Percentiles rank a stretch among this genome's conserved stretches.
Conservation (phyloP, 2,113 vertebrate genomes). For the Hemichromis elongatus region DNA sequence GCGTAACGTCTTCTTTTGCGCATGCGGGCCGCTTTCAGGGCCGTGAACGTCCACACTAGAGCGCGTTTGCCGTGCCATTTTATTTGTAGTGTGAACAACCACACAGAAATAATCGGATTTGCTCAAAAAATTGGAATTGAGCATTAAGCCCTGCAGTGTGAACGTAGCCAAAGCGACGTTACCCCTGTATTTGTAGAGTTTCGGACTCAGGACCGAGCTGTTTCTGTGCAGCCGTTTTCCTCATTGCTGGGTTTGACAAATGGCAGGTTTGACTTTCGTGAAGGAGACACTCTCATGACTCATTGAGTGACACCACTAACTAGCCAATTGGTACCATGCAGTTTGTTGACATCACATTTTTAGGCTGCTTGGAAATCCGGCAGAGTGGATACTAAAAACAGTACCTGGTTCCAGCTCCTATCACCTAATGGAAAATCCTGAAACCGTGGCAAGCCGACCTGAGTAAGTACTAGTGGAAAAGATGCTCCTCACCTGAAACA, state of each 20-base stretch:
- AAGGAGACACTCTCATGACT: neutral
- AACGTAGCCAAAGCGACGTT: neutral
- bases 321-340: neutral
- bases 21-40: too few relatives aligned
- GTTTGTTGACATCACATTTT: neutral
- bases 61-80: too few relatives aligned
- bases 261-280: rapidly evolving
- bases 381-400: too few relatives aligned
- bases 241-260: neutral
- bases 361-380: neutral
- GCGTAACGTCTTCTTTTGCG: too few relatives aligned
- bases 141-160: too few relatives aligned
- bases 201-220: neutral
- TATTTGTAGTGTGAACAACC: too few relatives aligned
- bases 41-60: too few relatives aligned
- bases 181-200: rapidly evolving
- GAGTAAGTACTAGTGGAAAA: rapidly evolving
- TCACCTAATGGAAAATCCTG: neutral
- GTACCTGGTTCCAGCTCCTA: neutral
- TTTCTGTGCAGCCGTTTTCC: neutral
- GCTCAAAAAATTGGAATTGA: too few relatives aligned
- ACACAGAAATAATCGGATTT: too few relatives aligned
- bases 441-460: rapidly evolving
- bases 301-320: neutral
- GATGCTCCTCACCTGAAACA: neutral